Percentiles rank a stretch among this genome's conserved stretches.
These are phyloP conservation scores for Telenomus remus DNA, from an alignment of 1,140 invertebrate species.

Conservation along the genomic window DNA sequence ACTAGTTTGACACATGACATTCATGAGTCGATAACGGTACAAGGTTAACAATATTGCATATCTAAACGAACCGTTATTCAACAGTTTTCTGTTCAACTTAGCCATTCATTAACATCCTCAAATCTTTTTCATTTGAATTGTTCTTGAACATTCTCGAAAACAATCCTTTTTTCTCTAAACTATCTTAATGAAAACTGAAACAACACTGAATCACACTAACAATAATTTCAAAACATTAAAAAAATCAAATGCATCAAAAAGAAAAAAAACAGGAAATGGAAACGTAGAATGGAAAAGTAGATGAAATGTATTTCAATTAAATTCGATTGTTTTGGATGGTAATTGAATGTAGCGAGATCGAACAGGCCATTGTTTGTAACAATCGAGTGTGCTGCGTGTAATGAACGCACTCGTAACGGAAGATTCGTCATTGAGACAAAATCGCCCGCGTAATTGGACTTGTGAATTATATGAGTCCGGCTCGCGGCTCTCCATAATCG, in stretches of 20 bases:
- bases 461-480: conserved; percentile 36
- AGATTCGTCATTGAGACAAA: conserved; percentile 60
- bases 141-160: not conserved
- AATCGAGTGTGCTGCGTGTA: not conserved
- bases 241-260: too few species aligned
- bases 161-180: not conserved
- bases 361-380: too few species aligned
- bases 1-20: conserved; percentile 37
- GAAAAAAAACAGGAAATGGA: too few species aligned
- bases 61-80: conserved; percentile 66
- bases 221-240: too few species aligned
- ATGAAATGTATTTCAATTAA: too few species aligned
- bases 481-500: conserved; percentile 54
- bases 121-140: conserved; percentile 9
- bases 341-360: too few species aligned
- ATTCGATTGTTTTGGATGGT: too few species aligned
- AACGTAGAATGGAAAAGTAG: too few species aligned
- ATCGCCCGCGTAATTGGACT: conserved; percentile 61
- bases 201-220: too few species aligned
- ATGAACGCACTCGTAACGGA: conserved; percentile 52
- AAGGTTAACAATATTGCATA: conserved; percentile 65
- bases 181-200: not conserved
- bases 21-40: conserved; percentile 49
- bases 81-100: conserved; percentile 27
- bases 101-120: conserved; percentile 29